phyloP scores from a whole-genome alignment of 1,140 invertebrate species.

The Aplysia californica region DNA sequence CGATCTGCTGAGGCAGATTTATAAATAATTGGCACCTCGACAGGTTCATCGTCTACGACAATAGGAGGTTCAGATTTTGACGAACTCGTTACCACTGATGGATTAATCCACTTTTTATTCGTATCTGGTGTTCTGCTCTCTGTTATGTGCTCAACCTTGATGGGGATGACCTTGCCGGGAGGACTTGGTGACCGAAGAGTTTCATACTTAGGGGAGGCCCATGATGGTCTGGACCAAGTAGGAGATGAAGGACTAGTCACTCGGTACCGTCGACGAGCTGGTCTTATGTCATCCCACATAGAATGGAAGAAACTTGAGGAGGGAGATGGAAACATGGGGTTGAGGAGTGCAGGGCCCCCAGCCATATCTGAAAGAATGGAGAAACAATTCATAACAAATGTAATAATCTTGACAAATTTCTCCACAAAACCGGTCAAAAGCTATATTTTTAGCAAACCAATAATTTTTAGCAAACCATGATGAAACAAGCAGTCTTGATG shows the following conservation, averaged over 20 bases:
- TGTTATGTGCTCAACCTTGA: not conserved
- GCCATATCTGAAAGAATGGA: conserved; percentile 7
- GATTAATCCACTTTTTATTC: not conserved
- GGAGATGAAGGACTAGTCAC: no score
- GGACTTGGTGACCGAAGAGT: not conserved
- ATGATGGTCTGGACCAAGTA: no score
- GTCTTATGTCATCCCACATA: not conserved
- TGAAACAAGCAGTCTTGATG: no score
- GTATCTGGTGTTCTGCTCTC: not conserved
- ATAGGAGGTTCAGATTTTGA: not conserved
- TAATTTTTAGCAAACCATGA: no score
- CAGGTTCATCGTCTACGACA: not conserved
- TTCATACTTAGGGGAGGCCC: no score
- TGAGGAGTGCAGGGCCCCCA: not conserved
- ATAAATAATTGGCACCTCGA: not conserved
- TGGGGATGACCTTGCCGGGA: not conserved
- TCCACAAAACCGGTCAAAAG: no score
- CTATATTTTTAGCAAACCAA: no score
- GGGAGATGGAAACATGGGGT: not conserved
- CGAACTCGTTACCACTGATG: not conserved
- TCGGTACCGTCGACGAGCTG: not conserved
- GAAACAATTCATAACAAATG: no score
- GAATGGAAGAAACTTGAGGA: not conserved
- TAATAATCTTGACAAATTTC: no score
- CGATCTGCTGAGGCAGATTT: no score